Conservation (phyloP, 53 echinoderm and acorn worm species). For the Patiria pectinifera region DNA sequence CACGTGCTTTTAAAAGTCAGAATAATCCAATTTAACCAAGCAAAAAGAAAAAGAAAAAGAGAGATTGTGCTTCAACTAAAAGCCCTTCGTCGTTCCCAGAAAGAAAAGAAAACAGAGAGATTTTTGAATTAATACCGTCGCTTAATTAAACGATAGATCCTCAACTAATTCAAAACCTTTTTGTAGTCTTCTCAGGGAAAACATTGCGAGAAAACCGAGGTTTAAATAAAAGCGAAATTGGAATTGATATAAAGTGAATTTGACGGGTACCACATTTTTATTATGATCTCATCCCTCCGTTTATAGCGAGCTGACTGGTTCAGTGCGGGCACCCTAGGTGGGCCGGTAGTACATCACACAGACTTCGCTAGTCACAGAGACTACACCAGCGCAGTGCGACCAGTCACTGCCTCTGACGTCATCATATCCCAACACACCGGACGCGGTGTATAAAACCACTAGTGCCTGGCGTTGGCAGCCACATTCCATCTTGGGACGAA, state of each 20-base stretch:
- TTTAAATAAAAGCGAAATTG: background rate
- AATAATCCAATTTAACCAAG: background rate
- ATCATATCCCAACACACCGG: background rate
- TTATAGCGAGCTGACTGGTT: background rate
- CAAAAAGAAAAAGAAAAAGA: background rate
- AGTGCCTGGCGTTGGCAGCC: background rate
- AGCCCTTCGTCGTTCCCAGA: background rate
- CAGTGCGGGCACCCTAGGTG: background rate
- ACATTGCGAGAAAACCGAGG: no score
- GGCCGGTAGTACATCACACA: background rate
- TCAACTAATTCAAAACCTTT: no score
- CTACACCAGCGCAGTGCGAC: background rate
- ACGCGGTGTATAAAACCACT: background rate
- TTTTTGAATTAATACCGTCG: no score
- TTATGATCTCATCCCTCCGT: background rate
- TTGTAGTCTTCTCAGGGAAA: no score
- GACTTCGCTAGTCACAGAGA: background rate
- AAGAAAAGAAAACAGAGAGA: no score
- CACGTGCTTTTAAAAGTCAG: background rate
- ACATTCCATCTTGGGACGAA: background rate
- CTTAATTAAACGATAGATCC: no score
- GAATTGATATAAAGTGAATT: background rate
- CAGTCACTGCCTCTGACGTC: background rate
- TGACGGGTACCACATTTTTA: background rate
- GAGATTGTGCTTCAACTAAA: background rate